Evolutionary conservation across 2,797 vertebrate species (phyloP).

Genomic region (Sandelia bainsii): DNA sequence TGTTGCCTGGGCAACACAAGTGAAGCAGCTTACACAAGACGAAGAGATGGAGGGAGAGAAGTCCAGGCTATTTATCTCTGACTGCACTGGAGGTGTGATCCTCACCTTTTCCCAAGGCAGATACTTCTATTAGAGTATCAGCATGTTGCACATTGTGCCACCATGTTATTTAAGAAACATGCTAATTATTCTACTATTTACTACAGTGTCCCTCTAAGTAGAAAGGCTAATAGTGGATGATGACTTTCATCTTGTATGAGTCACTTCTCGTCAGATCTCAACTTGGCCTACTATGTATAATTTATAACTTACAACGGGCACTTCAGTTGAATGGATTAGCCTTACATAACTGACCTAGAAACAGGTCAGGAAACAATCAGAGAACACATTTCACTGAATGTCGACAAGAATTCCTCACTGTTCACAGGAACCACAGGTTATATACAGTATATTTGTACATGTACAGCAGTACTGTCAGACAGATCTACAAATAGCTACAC

Average conservation of each 20-base stretch:
- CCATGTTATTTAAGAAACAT: neutral
- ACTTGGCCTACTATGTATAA: constrained; percentile 33
- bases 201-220: neutral
- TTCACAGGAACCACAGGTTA: constrained; percentile 1
- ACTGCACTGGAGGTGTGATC: constrained; percentile 3
- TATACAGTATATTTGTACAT: neutral
- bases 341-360: constrained; percentile 49
- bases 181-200: constrained; percentile 8
- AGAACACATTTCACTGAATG: constrained; percentile 11
- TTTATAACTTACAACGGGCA: constrained; percentile 33
- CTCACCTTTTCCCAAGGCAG: constrained; percentile 30
- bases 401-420: constrained; percentile 1
- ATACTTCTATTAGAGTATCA: constrained; percentile 6
- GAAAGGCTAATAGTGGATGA: neutral
- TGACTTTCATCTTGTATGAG: constrained; percentile 13
- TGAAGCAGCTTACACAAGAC: constrained; percentile 57
- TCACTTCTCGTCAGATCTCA: constrained; percentile 16
- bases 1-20: constrained; percentile 76
- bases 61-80: constrained; percentile 29
- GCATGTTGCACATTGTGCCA: neutral
- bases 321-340: constrained; percentile 23
- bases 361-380: constrained; percentile 8
- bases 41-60: constrained; percentile 27
- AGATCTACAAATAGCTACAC: neutral
- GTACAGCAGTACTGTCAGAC: neutral